Conservation (phyloP, 2,888 invertebrate species). For the Orthosia gracilis region DNA sequence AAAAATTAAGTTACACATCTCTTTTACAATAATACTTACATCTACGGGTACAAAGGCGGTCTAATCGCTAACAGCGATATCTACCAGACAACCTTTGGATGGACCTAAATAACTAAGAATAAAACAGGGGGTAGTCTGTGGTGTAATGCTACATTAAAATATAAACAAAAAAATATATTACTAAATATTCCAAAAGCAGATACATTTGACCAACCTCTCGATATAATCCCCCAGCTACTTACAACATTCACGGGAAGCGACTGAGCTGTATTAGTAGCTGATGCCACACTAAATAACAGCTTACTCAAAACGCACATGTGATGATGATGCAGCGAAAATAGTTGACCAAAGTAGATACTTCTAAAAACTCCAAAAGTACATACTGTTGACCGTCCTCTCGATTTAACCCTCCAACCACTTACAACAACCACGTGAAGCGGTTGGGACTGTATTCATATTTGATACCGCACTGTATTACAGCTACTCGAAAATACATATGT, state of each 20-base stretch:
- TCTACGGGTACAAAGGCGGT: too few species aligned
- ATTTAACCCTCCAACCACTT: constrained; percentile 11
- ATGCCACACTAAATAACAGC: constrained; percentile 11
- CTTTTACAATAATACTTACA: too few species aligned
- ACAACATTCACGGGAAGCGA: constrained; percentile 13
- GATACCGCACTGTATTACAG: constrained; percentile 39
- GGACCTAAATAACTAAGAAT: too few species aligned
- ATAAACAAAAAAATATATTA: constrained; percentile 3
- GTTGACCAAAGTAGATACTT: background rate
- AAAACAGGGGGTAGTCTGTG: too few species aligned
- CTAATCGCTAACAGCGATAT: too few species aligned
- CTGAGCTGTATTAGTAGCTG: background rate
- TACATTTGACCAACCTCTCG: background rate
- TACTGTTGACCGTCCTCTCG: constrained; percentile 27
- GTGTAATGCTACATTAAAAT: too few species aligned
- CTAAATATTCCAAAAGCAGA: background rate
- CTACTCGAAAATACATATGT: constrained; percentile 45
- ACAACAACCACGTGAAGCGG: constrained; percentile 25
- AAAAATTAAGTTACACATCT: too few species aligned
- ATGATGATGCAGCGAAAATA: background rate
- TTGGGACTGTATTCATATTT: constrained; percentile 26
- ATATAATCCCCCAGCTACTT: background rate
- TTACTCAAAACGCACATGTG: constrained; percentile 14
- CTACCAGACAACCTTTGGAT: too few species aligned
- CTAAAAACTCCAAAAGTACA: constrained; percentile 20